Evolutionary conservation across 2,797 vertebrate genomes (phyloP).

Genomic region (Luscinia megarhynchos): DNA sequence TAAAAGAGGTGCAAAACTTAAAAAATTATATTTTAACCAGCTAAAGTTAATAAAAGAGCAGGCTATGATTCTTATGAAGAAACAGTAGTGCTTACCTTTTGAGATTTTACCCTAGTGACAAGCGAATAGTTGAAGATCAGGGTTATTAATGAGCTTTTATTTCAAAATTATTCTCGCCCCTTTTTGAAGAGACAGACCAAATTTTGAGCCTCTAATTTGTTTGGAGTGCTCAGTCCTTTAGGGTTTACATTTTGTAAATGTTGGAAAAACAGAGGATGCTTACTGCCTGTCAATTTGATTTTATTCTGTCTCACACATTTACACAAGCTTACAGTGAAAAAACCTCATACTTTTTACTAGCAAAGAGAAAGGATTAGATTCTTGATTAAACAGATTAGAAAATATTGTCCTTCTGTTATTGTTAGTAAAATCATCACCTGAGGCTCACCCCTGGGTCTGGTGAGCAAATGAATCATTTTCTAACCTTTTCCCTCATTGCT

Average conservation of each 20-base stretch:
- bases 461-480: slow-evolving; percentile 14
- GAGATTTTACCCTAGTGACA: background rate
- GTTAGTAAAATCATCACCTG: slow-evolving; percentile 36
- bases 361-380: slow-evolving; percentile 24
- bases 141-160: background rate
- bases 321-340: background rate
- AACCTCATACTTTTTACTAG: background rate
- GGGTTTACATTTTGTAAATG: background rate
- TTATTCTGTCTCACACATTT: slow-evolving; percentile 8
- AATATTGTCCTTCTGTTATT: slow-evolving; percentile 19
- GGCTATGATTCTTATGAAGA: background rate
- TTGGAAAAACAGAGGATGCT: background rate
- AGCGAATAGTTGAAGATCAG: background rate
- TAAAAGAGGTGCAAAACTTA: background rate
- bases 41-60: background rate
- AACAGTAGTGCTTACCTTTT: background rate
- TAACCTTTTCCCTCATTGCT: slow-evolving; percentile 18
- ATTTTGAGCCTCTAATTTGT: background rate
- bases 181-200: background rate
- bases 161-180: background rate
- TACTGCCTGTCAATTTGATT: slow-evolving; percentile 7
- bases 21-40: background rate
- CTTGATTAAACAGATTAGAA: slow-evolving; percentile 41
- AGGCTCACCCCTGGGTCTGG: background rate
- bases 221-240: background rate